Base-by-base conservation (phyloP, 2,888 invertebrate species). In the Meliscaeva auricollis region DNA sequence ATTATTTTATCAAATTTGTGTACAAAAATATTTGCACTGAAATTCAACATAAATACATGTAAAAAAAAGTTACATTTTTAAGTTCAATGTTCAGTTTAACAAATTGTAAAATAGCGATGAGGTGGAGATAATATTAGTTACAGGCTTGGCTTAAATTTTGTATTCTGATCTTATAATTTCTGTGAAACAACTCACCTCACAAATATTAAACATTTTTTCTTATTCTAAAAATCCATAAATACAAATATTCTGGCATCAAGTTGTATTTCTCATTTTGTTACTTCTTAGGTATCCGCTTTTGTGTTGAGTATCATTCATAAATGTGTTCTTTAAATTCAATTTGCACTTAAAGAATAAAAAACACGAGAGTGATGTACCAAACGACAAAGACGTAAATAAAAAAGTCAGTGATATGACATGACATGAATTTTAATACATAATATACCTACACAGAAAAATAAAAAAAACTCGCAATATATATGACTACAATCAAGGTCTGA, bases 251-350 rank as follows among this genome's bases (percentile, higher is more conserved):
- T 13, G 13, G 13, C 38, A 50, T 22, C 32, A 32, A 6, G 8
- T n/a, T 52, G 5, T 11, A 17, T 32, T 32, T 32, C 0, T 30
- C 15, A 35, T n/a, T 56, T 56, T 8, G 54, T 32, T 32, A 35
- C 35, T 35, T 35, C 3, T 8, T 35, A 30, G n/a, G n/a, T n/a
- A n/a, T n/a, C n/a, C n/a, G n/a, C n/a, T 32, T 32, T 17, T 26
- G 22, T 52, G 50, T 26, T 52, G 5, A 32, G 17, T 32, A 32
- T 35, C 15, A 35, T 32, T 56, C 32, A 56, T 15, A 56, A 56
- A 56, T 56, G 54, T 56, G 15, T 56, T 32, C 15, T 30, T 38
- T 56, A 15, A 56, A 50, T 56, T 56, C 56, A 56, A 56, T 56
- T 56, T 35, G 30, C 32, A 56, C 32, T 26, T n/a, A 56, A 56